phyloP scores from a whole-genome alignment of 53 echinoderm and acorn worm species.

The Luidia sarsii region DNA sequence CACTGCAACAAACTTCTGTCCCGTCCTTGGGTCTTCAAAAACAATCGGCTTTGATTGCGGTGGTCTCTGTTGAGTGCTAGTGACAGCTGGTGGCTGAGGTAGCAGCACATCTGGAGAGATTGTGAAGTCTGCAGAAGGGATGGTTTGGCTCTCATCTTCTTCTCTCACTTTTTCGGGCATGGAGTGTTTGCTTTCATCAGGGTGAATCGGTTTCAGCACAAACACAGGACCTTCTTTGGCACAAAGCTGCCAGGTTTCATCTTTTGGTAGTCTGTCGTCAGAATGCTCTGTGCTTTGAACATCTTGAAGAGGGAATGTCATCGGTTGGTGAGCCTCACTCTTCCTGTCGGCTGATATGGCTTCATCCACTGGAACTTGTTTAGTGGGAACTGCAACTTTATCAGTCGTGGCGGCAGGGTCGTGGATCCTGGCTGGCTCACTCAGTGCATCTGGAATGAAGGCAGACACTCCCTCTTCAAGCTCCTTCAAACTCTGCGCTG shows the following conservation, averaged over 20 bases:
- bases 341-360: neutral
- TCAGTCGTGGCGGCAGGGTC: constrained; percentile 2
- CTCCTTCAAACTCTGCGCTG: constrained; percentile 20
- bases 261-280: neutral
- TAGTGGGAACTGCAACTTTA: constrained; percentile 1
- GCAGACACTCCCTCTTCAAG: constrained; percentile 1
- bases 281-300: neutral
- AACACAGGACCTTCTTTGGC: too few relatives aligned
- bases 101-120: constrained; percentile 13
- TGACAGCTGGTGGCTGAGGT: constrained; percentile 38
- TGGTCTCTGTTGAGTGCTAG: constrained; percentile 32
- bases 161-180: neutral
- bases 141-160: neutral
- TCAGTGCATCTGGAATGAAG: constrained; percentile 10
- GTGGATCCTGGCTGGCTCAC: constrained; percentile 22
- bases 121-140: constrained; percentile 32
- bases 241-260: too few relatives aligned
- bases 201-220: too few relatives aligned
- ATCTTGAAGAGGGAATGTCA: neutral
- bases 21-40: constrained; percentile 58
- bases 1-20: constrained; percentile 46
- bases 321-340: neutral
- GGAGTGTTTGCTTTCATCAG: neutral
- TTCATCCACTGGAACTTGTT: neutral
- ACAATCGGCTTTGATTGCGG: constrained; percentile 51